Conservation (phyloP, 2,113 vertebrate genomes). For the Rutilus rutilus region DNA sequence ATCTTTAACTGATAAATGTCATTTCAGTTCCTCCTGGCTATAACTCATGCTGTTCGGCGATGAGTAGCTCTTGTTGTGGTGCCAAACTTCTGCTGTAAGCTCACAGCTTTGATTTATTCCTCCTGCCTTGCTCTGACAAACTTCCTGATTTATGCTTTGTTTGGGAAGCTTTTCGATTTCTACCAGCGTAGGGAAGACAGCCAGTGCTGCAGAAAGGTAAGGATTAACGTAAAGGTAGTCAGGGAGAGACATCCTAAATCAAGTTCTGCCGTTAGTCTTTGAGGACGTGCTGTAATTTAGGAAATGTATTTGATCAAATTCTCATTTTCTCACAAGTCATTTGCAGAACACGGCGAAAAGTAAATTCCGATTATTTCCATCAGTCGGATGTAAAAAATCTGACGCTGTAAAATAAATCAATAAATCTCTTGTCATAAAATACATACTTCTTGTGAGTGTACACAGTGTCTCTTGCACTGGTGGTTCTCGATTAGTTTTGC, state of each 20-base stretch:
- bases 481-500: neutral
- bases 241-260: constrained; percentile 32
- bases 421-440: neutral
- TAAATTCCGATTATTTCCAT: neutral
- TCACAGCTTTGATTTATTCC: constrained; percentile 72
- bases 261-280: neutral
- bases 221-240: constrained; percentile 42
- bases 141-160: constrained; percentile 71
- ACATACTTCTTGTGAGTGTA: neutral
- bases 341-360: neutral
- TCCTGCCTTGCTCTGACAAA: constrained; percentile 64
- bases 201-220: constrained; percentile 17
- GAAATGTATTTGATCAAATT: constrained; percentile 38
- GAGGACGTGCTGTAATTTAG: neutral
- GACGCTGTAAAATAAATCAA: neutral
- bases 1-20: constrained; percentile 78
- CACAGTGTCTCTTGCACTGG: neutral
- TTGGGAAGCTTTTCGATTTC: constrained; percentile 63
- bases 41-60: constrained; percentile 67
- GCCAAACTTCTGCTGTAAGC: constrained; percentile 68
- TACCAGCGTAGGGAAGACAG: constrained; percentile 30
- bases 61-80: constrained; percentile 72
- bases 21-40: constrained; percentile 67
- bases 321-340: neutral
- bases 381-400: neutral